These are phyloP conservation scores for Perca flavescens DNA, from an alignment of 2,113 vertebrate genomes.

Conservation along the genomic window DNA sequence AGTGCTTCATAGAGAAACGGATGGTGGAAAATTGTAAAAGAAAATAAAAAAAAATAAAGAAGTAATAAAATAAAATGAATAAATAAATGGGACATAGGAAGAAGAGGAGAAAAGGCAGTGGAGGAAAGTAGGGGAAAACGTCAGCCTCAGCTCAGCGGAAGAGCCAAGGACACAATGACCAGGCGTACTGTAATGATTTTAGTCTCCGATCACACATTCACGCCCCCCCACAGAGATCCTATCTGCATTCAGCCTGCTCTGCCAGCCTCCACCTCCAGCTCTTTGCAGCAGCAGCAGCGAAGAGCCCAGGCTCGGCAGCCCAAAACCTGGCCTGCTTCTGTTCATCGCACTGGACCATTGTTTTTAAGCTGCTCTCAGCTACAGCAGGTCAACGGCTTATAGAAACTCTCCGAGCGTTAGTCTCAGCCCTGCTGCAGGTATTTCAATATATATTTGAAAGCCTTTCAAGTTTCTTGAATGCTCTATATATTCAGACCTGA, in stretches of 20 bases:
- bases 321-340: conserved; percentile 24
- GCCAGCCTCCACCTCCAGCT: conserved; percentile 66
- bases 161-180: conserved; percentile 84
- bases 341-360: conserved; percentile 24
- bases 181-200: conserved; percentile 83
- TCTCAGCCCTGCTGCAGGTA: conserved; percentile 32
- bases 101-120: conserved; percentile 24
- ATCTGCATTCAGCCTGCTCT: conserved; percentile 75
- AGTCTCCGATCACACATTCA: conserved; percentile 83
- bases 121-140: conserved; percentile 47
- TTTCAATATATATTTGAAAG: conserved; percentile 7
- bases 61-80: too few species aligned
- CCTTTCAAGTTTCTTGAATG: conserved; percentile 9
- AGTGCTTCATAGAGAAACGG: not conserved
- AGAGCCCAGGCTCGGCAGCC: conserved; percentile 23
- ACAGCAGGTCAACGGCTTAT: conserved; percentile 13
- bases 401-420: conserved; percentile 10
- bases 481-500: conserved; percentile 16
- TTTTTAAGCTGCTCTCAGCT: conserved; percentile 24
- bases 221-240: conserved; percentile 78
- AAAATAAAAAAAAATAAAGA: not conserved
- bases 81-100: not conserved
- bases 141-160: conserved; percentile 69
- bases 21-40: not conserved
- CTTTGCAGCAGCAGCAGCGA: conserved; percentile 25